Conservation (phyloP, 92 coral and sea anemone genomes). For the Metridium senile region DNA sequence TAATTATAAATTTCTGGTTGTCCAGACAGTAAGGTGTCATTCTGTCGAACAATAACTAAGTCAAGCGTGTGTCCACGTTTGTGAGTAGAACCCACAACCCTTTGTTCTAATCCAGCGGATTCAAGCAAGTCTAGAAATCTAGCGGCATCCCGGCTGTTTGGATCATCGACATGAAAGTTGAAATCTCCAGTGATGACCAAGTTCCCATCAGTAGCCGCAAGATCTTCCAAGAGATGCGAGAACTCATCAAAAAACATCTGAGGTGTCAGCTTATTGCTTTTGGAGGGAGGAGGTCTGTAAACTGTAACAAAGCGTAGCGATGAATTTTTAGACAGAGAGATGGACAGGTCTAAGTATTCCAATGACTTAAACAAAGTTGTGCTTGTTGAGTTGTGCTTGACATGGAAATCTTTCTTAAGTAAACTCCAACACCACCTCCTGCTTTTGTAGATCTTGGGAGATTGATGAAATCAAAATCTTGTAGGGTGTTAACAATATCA, state of each 20-base stretch:
- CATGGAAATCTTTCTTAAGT: slow-evolving; percentile 34
- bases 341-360: slow-evolving; percentile 30
- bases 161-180: too few relatives aligned
- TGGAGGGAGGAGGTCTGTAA: slow-evolving; percentile 32
- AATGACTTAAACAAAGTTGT: slow-evolving; percentile 33
- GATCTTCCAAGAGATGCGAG: too few relatives aligned
- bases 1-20: slow-evolving; percentile 26
- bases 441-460: slow-evolving; percentile 30
- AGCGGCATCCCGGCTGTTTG: slow-evolving; percentile 32
- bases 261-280: slow-evolving; percentile 24
- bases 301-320: slow-evolving; percentile 17
- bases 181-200: too few relatives aligned
- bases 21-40: slow-evolving; percentile 25
- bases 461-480: slow-evolving; percentile 47
- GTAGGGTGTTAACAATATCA: slow-evolving; percentile 37
- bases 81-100: slow-evolving; percentile 20
- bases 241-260: slow-evolving; percentile 23
- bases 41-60: slow-evolving; percentile 34
- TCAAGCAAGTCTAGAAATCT: slow-evolving; percentile 28
- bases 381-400: slow-evolving; percentile 22
- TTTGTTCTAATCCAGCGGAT: slow-evolving; percentile 38
- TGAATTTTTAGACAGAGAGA: slow-evolving; percentile 13
- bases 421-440: slow-evolving; percentile 49
- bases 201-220: too few relatives aligned
- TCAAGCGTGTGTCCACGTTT: too few relatives aligned